These are phyloP conservation scores for Taeniopygia guttata DNA, from an alignment of 2,797 vertebrate species.

Conservation along the genomic window DNA sequence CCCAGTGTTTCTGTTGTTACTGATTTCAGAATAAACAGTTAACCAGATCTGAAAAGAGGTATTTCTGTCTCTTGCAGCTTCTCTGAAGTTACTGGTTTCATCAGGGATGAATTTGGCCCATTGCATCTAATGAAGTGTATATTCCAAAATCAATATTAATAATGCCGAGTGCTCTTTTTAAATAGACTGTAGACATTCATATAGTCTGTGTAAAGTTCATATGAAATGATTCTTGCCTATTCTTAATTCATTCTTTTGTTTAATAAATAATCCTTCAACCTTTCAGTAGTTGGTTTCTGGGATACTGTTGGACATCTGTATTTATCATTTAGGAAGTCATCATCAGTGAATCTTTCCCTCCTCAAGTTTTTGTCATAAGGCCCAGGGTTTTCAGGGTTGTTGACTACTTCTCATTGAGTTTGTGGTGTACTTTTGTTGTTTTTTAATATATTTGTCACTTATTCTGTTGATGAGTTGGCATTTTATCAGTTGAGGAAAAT, in stretches of 20 bases:
- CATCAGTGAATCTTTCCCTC: not conserved
- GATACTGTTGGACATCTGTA: constrained; percentile 44
- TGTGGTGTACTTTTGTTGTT: not conserved
- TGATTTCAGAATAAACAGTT: constrained; percentile 10
- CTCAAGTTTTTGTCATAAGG: constrained; percentile 19
- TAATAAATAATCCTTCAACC: constrained; percentile 46
- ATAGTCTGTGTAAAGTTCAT: constrained; percentile 45
- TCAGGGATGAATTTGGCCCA: not conserved
- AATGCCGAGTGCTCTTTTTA: not conserved
- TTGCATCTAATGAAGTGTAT: constrained; percentile 15
- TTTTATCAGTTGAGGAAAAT: constrained; percentile 40
- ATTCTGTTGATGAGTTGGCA: constrained; percentile 21
- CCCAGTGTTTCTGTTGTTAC: not conserved
- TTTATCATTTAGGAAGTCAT: constrained; percentile 40
- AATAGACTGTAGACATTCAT: constrained; percentile 20
- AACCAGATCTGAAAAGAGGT: not conserved
- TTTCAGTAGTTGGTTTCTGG: not conserved
- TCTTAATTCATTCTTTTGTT: constrained; percentile 40
- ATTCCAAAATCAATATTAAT: constrained; percentile 62
- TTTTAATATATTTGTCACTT: not conserved
- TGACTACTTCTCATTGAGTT: not conserved
- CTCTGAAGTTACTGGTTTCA: constrained; percentile 5
- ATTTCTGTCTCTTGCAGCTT: not conserved
- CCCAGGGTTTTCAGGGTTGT: not conserved
- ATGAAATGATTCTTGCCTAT: constrained; percentile 23